Percentiles rank a stretch among this genome's conserved stretches.
phyloP scores from a whole-genome alignment of 2,113 vertebrate species.

The Hippocampus zosterae region DNA sequence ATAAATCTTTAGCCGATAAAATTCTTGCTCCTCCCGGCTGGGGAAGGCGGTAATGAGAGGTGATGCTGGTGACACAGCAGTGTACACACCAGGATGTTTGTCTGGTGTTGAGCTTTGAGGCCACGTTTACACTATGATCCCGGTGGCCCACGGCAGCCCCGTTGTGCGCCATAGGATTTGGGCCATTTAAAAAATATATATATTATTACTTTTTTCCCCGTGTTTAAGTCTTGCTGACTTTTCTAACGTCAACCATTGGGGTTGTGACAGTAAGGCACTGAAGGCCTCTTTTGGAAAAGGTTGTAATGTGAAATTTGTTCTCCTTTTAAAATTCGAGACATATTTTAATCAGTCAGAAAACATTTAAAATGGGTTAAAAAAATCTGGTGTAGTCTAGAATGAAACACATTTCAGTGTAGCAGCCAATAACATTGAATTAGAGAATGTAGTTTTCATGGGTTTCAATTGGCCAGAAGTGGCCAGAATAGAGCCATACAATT shows the following conservation, averaged over 20 bases:
- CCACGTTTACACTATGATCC: neutral
- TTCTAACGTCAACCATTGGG: too few relatives aligned
- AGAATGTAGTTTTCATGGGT: neutral
- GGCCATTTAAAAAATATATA: neutral
- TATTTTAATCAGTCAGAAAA: too few relatives aligned
- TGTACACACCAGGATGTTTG: slow-evolving; percentile 20
- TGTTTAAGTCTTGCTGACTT: too few relatives aligned
- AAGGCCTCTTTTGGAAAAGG: too few relatives aligned
- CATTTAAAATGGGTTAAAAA: too few relatives aligned
- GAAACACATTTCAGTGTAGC: neutral
- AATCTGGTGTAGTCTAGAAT: too few relatives aligned
- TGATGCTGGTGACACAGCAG: slow-evolving; percentile 36
- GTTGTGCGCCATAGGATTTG: neutral
- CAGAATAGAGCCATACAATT: neutral
- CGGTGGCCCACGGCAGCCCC: neutral
- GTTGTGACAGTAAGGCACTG: too few relatives aligned
- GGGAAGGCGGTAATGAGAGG: slow-evolving; percentile 13
- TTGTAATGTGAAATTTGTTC: too few relatives aligned
- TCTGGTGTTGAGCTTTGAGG: neutral
- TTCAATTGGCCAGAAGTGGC: neutral
- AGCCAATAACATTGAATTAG: neutral
- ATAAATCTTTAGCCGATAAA: slow-evolving; percentile 63
- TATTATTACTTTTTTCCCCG: too few relatives aligned
- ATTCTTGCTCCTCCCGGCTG: slow-evolving; percentile 20
- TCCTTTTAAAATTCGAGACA: too few relatives aligned